Evolutionary conservation across 2,113 vertebrate genomes (phyloP).

Genomic region (Manacus vitellinus): DNA sequence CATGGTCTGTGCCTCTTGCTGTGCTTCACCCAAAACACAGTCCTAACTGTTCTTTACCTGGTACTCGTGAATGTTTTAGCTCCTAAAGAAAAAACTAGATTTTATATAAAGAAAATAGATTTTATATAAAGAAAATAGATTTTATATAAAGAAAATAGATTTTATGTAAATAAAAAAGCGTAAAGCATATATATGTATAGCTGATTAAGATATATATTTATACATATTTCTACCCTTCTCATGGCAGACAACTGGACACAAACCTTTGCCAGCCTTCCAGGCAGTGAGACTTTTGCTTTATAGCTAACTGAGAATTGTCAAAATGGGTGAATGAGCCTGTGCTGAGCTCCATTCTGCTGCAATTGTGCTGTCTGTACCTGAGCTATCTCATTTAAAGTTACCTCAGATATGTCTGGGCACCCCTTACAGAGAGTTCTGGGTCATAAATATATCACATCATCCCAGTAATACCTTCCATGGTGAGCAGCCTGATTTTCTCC

Average conservation of each 20-base stretch:
- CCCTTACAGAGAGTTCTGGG: background rate
- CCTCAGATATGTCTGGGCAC: background rate
- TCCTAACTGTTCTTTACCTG: background rate
- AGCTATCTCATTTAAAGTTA: background rate
- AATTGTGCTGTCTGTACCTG: background rate
- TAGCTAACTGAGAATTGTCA: background rate
- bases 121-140: background rate
- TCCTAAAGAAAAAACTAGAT: background rate
- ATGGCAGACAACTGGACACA: accelerated
- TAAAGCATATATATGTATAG: background rate
- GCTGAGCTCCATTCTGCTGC: background rate
- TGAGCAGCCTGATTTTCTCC: background rate
- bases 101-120: background rate
- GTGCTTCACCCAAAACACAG: background rate
- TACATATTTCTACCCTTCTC: background rate
- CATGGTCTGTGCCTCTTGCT: background rate
- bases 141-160: background rate
- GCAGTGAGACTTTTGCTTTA: background rate
- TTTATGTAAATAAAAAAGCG: background rate
- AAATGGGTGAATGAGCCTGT: background rate
- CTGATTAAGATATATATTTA: background rate
- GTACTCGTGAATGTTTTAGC: background rate
- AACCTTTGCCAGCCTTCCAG: background rate
- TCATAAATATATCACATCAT: background rate
- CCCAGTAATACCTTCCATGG: background rate